Evolutionary conservation across 2,888 invertebrate species (phyloP).

Genomic region (Labia minor): DNA sequence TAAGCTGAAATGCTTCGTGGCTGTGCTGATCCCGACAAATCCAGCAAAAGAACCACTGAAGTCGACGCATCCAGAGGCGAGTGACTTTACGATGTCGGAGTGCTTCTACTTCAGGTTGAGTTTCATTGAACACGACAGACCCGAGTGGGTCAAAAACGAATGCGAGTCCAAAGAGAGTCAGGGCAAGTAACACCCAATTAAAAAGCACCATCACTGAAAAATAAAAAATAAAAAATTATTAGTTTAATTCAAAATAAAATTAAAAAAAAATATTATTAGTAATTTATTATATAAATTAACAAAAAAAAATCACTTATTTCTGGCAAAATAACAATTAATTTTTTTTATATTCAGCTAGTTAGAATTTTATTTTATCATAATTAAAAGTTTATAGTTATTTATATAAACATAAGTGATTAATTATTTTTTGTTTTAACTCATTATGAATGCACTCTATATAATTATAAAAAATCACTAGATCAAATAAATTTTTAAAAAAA

Average conservation of each 20-base stretch:
- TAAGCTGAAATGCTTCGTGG: conserved; percentile 67
- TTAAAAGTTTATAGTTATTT: no score
- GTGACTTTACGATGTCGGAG: conserved; percentile 58
- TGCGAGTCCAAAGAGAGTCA: conserved; percentile 62
- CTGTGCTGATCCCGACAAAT: conserved; percentile 62
- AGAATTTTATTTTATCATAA: no score
- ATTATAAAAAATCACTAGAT: no score
- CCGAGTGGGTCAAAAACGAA: conserved; percentile 76
- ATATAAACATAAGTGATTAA: no score
- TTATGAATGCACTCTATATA: no score
- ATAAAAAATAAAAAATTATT: conserved; percentile 21
- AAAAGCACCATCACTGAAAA: conserved; percentile 59
- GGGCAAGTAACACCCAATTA: conserved; percentile 67
- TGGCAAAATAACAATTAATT: conserved; percentile 16
- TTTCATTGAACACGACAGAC: conserved; percentile 48
- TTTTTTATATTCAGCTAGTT: no score
- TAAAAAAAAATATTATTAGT: no score
- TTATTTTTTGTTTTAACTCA: no score
- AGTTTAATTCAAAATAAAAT: conserved; percentile 16
- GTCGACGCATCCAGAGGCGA: conserved; percentile 61
- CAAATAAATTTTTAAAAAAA: no score
- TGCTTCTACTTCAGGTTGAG: conserved; percentile 50
- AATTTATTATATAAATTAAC: conserved; percentile 16
- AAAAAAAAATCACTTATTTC: conserved; percentile 9
- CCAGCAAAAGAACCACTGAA: conserved; percentile 62